A percentile compares a stretch with the other conserved stretches of the same genome.
Conservation (phyloP, 2,113 vertebrate species). For the Festucalex cinctus region DNA sequence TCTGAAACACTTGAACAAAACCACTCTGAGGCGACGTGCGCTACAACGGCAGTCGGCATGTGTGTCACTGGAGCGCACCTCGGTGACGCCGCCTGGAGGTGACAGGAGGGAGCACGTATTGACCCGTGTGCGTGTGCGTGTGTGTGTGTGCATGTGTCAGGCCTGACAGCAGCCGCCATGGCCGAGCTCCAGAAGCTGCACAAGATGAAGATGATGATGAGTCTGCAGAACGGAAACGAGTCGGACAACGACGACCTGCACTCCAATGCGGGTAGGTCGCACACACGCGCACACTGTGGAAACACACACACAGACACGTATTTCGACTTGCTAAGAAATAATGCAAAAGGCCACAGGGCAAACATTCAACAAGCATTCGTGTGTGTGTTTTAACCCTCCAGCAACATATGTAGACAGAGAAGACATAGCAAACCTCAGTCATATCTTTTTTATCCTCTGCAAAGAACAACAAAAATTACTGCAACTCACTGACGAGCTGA, state of each 20-base stretch:
- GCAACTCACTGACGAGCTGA: too few relatives aligned
- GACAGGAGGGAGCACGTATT: slow-evolving; percentile 2
- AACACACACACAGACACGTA: slow-evolving; percentile 14
- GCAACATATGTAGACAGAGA: too few relatives aligned
- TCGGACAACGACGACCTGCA: slow-evolving; percentile 67
- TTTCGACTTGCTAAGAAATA: neutral
- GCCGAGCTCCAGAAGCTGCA: slow-evolving; percentile 68
- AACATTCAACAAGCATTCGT: too few relatives aligned
- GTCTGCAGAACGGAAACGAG: slow-evolving; percentile 67
- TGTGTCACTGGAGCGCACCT: slow-evolving; percentile 1
- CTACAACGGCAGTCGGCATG: slow-evolving; percentile 12
- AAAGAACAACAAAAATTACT: too few relatives aligned
- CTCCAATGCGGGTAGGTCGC: slow-evolving; percentile 61
- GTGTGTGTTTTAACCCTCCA: neutral
- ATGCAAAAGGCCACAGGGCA: too few relatives aligned
- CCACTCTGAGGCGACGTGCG: slow-evolving; percentile 37
- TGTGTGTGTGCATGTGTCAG: slow-evolving; percentile 44
- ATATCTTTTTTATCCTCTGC: too few relatives aligned
- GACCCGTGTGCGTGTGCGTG: slow-evolving; percentile 24
- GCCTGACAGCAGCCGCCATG: slow-evolving; percentile 66
- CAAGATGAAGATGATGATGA: slow-evolving; percentile 75
- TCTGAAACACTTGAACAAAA: slow-evolving; percentile 36
- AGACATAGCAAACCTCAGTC: too few relatives aligned
- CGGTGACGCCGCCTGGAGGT: neutral
- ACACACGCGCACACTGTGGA: slow-evolving; percentile 16